Evolutionary conservation across 2,888 invertebrate genomes (phyloP).

Genomic region (Prosapia bicincta): DNA sequence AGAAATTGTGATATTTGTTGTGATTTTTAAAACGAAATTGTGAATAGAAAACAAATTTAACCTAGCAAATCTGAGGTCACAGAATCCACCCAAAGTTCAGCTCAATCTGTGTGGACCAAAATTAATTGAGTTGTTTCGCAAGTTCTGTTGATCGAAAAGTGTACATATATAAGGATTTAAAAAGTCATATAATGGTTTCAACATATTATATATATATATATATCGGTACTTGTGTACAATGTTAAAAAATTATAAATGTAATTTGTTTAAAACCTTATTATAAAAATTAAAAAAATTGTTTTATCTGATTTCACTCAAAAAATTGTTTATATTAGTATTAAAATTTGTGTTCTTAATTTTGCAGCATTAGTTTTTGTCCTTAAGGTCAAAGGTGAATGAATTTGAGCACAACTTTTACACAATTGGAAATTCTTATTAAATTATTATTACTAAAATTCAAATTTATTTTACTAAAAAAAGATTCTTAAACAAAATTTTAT

Average conservation of each 20-base stretch:
- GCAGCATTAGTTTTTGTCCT: no score
- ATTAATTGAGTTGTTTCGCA: not conserved
- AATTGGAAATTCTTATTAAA: no score
- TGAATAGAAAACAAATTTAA: not conserved
- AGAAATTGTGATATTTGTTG: not conserved
- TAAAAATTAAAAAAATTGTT: no score
- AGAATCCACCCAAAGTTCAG: not conserved
- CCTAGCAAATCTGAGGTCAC: not conserved
- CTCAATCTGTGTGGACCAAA: constrained; percentile 22
- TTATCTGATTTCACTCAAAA: no score
- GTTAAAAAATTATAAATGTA: not conserved
- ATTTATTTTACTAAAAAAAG: no score
- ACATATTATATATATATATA: not conserved
- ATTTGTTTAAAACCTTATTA: no score
- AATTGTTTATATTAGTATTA: no score
- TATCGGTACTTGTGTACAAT: not conserved
- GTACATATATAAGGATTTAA: not conserved
- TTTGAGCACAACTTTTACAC: no score
- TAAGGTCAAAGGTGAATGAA: no score
- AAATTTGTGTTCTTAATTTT: no score
- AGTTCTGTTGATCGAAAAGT: not conserved
- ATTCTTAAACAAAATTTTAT: no score
- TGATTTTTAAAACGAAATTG: not conserved
- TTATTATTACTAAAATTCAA: no score
- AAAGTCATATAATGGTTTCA: not conserved